Percentiles rank a stretch among this genome's conserved stretches.
Conservation (phyloP, 1,140 invertebrate species). For the Nomia melanderi region DNA sequence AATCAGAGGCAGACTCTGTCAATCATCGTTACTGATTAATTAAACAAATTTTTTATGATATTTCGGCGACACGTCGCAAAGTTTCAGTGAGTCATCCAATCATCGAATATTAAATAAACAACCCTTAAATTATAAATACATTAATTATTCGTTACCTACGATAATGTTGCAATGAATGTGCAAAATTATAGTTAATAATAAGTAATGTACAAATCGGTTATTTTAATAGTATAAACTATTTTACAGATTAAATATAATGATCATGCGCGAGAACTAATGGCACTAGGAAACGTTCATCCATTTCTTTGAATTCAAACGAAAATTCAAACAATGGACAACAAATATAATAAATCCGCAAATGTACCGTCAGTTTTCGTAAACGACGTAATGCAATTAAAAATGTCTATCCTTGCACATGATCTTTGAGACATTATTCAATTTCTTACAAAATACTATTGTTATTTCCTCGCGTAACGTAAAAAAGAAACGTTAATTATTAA, state of each 20-base stretch:
- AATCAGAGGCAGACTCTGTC: background rate
- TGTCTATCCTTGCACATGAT: background rate
- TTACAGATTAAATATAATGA: background rate
- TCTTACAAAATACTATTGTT: background rate
- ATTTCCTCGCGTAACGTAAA: background rate
- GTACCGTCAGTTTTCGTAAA: background rate
- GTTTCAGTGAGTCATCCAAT: slow-evolving; percentile 25
- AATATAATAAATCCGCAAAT: background rate
- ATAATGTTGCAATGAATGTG: background rate
- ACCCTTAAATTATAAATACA: background rate
- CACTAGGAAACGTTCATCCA: background rate
- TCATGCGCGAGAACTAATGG: slow-evolving; percentile 21
- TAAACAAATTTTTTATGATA: too few species aligned
- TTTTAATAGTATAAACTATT: background rate
- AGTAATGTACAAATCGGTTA: slow-evolving; percentile 29
- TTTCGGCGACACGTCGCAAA: background rate
- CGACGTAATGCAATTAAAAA: background rate
- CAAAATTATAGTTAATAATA: slow-evolving; percentile 8
- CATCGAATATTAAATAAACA: background rate
- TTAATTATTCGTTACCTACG: slow-evolving; percentile 8
- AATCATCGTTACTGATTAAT: background rate
- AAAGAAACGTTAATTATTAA: slow-evolving; percentile 1
- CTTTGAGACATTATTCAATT: background rate
- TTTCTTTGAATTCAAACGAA: too few species aligned
- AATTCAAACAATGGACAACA: too few species aligned